Base-by-base conservation (phyloP, 2,113 vertebrate genomes). In the Neogale vison region DNA sequence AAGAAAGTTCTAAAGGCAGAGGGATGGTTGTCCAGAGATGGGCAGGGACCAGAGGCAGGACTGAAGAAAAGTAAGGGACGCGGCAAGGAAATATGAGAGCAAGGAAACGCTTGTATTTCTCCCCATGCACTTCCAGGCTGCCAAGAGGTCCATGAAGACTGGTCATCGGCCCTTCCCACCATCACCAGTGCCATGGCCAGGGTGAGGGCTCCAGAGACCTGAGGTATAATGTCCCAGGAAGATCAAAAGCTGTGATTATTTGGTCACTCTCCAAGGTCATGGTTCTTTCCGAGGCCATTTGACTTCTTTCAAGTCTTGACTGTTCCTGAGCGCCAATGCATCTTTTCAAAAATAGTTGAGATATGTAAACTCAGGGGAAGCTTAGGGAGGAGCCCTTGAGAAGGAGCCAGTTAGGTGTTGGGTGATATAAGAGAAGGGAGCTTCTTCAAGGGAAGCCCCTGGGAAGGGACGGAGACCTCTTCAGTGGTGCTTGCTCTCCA, bases 341-440 rank as follows among this genome's bases (percentile, higher is more conserved):
- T 82, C 87, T 96, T 95, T 52, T 63, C 47, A 47, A 93, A 93
- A 97, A 86, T 29, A 59, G 14, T 45, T 50, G 61, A 93, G 90
- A 39, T 47, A 42, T 5, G 3, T 31, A 21, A 36, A 74, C 26
- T 74, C 71, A 63, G 36, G 21, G 39, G 12, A 74, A 13, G 31
- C 39, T 12, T 36, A 7, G 3, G 39, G 42, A 85, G 29, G 23
- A 57, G 67, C 1, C 65, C 76, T 57, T 39, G 14, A 50, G 74
- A 69, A 47, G 76, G 34, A 14, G 69, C 31, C 26, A 29, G 23
- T 69, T 74, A 20, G 20, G 55, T 52, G 39, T 71, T 29, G 47
- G 80, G 50, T 15, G 45, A 89, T 63, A 31, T 1, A 2, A 23
- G 61, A 82, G 26, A 47, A n/a, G 36, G 42, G 17, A 36, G 50